Evolutionary conservation across 2,797 vertebrate species (phyloP).

Genomic region (Sphaeramia orbicularis): DNA sequence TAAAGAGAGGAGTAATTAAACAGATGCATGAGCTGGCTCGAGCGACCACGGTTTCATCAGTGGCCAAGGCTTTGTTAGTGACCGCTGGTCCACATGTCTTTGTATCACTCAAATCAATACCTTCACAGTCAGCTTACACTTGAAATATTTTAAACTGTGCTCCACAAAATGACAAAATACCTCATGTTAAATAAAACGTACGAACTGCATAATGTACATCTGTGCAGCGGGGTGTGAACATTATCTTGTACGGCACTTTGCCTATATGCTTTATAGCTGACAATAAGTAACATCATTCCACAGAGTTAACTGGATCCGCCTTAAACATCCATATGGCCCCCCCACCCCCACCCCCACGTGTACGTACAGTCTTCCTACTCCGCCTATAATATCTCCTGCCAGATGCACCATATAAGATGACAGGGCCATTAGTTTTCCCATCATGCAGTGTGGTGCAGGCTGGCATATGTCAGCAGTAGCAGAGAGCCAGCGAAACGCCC

Average conservation of each 20-base stretch:
- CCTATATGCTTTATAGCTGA: constrained; percentile 6
- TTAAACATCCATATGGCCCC: constrained; percentile 18
- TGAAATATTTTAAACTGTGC: background rate
- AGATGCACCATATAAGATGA: constrained; percentile 52
- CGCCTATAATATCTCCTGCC: constrained; percentile 34
- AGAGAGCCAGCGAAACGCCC: constrained; percentile 71
- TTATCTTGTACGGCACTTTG: background rate
- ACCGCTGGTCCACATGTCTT: background rate
- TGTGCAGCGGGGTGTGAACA: background rate
- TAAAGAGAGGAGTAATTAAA: constrained; percentile 41
- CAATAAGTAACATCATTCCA: constrained; percentile 17
- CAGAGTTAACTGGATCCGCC: constrained; percentile 5
- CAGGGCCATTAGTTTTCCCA: constrained; percentile 74
- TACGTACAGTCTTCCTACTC: constrained; percentile 20
- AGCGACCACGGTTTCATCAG: background rate
- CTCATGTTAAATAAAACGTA: constrained; percentile 4
- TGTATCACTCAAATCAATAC: background rate
- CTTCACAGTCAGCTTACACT: background rate
- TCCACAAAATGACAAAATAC: constrained; percentile 9
- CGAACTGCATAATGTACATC: background rate
- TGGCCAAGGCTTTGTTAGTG: constrained; percentile 4
- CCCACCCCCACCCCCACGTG: background rate
- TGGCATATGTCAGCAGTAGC: constrained; percentile 73
- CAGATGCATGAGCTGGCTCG: constrained; percentile 22
- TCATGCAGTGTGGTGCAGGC: constrained; percentile 67